Base-by-base conservation (phyloP, 2,113 vertebrate species). In the Cyanoliseus patagonus region DNA sequence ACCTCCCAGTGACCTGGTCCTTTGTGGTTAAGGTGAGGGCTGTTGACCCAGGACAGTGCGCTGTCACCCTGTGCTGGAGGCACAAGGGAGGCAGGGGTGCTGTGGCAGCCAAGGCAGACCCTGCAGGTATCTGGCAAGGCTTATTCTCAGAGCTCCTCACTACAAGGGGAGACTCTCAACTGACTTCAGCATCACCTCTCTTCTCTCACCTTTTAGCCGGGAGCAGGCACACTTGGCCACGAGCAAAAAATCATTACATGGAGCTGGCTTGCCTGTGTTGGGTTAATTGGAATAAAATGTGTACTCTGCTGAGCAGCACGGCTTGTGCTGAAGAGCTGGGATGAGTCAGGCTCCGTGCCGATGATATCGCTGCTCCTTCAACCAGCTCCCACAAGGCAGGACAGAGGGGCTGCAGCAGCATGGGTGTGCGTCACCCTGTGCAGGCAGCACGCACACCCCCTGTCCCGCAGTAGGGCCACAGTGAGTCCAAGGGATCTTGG, bases 281-380 rank as follows among this genome's bases (percentile, higher is more conserved):
- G 44, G 53, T 93, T 95, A 94, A 95, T 82, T 83, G 92, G 62
- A 92, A 81, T 76, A 94, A 93, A 97, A 88, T 19, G 74, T 61
- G 94, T 76, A 75, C 69, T 86, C 90, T 7, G 57, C 94, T 88
- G 92, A 83, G 95, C 46, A 4, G 90, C 88, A 90, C 51, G 19
- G 79, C 92, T 77, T 92, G 92, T 92, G 92, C 92, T 75, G 76
- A 63, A 92, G 80, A 88, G 90, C 83, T 1, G 37, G 86, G 92
- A 92, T 96, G 95, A 95, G 85, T 96, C 95, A 96, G 88, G 74
- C 90, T 88, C 86, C 2, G 1, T 86, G 92, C 80, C 1, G 94
- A 81, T 97, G 83, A 75, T 94, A 92, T 94, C 91, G 90, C 69
- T 68, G 91, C 94, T 51, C 49, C 72, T 64, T 77, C 88, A 75